Evolutionary conservation across 2,113 vertebrate genomes (phyloP).

Genomic region (Phalacrocorax aristotelis): DNA sequence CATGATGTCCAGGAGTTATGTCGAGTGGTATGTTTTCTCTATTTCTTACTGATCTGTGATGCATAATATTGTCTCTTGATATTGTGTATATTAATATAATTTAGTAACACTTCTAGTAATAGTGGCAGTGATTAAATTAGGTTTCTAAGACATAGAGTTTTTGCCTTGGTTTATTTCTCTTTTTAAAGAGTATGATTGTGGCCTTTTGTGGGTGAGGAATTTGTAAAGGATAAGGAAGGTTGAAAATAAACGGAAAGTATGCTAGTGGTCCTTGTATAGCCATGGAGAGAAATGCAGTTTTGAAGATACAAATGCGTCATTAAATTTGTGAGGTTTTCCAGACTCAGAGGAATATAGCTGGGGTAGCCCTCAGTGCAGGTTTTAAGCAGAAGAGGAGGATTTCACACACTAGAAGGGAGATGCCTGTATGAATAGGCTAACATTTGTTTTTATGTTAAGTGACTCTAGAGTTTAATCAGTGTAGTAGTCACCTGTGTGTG

Average conservation of each 20-base stretch:
- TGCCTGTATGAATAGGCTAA: background rate
- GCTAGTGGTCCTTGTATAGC: background rate
- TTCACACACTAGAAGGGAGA: background rate
- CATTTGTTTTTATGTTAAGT: background rate
- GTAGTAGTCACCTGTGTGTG: background rate
- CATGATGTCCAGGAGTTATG: constrained; percentile 98
- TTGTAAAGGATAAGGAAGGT: background rate
- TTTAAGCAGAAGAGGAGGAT: background rate
- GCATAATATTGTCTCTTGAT: background rate
- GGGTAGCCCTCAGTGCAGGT: background rate
- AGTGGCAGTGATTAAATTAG: background rate
- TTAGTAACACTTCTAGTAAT: background rate
- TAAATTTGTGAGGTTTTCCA: background rate
- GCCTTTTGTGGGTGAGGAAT: background rate
- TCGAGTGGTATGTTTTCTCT: constrained; percentile 90
- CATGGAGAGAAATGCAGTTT: background rate
- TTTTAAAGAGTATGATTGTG: background rate
- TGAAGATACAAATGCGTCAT: background rate
- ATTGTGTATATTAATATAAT: background rate
- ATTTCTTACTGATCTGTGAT: background rate
- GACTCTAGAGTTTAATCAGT: background rate
- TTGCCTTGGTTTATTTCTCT: background rate
- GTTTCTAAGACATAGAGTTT: background rate
- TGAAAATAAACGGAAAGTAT: background rate
- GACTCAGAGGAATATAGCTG: background rate